phyloP scores from a whole-genome alignment of 2,888 invertebrate genomes.

The Acleris laterana region DNA sequence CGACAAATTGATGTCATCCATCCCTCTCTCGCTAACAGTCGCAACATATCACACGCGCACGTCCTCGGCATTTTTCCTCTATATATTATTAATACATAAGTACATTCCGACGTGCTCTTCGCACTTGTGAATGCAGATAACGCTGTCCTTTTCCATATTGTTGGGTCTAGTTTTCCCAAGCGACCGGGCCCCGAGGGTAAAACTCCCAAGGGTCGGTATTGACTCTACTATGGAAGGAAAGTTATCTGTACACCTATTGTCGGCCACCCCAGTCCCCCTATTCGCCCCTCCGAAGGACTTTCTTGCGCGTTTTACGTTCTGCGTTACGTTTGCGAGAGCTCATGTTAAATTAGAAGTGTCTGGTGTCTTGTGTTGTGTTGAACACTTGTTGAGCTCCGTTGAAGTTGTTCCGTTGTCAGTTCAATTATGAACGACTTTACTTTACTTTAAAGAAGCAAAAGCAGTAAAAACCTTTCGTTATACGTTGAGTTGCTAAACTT shows the following conservation, averaged over 20 bases:
- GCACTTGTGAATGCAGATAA: constrained; percentile 55
- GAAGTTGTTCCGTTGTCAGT: constrained; percentile 17
- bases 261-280: constrained; percentile 57
- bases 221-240: constrained; percentile 84
- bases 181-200: constrained; percentile 83
- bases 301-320: constrained; percentile 83
- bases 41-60: constrained; percentile 83
- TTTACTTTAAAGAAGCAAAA: background rate
- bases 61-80: constrained; percentile 84
- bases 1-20: constrained; percentile 84
- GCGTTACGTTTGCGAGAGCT: constrained; percentile 61
- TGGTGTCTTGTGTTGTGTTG: constrained; percentile 42
- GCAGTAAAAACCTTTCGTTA: too few relatives aligned
- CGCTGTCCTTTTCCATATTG: constrained; percentile 81
- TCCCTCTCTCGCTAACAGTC: constrained; percentile 83
- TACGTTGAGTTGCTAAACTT: background rate
- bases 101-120: constrained; percentile 73
- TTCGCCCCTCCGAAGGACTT: constrained; percentile 65
- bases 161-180: constrained; percentile 85
- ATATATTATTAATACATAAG: constrained; percentile 84
- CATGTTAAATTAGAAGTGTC: constrained; percentile 42
- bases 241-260: constrained; percentile 85
- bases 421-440: background rate
- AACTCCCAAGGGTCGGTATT: constrained; percentile 84
- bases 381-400: constrained; percentile 46